Evolutionary conservation across 1,140 invertebrate genomes (phyloP).

Genomic region (Trachymyrmex cornetzi): DNA sequence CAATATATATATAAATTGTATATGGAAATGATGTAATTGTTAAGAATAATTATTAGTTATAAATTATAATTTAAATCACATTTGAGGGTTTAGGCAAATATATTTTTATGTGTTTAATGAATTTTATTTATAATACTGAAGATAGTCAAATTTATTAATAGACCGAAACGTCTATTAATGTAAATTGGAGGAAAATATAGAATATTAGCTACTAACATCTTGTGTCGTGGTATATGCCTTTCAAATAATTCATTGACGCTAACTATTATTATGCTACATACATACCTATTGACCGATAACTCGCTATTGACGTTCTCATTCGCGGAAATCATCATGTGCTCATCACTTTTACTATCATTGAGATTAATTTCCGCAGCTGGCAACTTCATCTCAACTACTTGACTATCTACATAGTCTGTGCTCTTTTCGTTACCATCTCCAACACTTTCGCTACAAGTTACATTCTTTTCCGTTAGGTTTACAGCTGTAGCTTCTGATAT

Average conservation of each 20-base stretch:
- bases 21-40: no score
- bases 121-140: no score
- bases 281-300: slow-evolving; percentile 69
- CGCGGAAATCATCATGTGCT: slow-evolving; percentile 53
- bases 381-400: not conserved
- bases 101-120: no score
- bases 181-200: no score
- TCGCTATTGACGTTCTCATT: slow-evolving; percentile 76
- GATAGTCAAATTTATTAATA: no score
- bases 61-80: no score
- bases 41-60: no score
- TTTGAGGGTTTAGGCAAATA: no score
- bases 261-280: not conserved
- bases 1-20: no score
- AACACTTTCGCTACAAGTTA: slow-evolving; percentile 18
- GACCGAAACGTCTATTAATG: no score
- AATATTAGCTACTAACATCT: no score
- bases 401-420: slow-evolving; percentile 37
- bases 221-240: no score
- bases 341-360: slow-evolving; percentile 37
- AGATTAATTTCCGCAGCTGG: slow-evolving; percentile 42
- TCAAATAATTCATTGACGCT: not conserved
- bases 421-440: slow-evolving; percentile 42
- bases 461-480: slow-evolving; percentile 48
- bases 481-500: not conserved